phyloP scores from a whole-genome alignment of 2,888 invertebrate species.

The Hipparchia sbordonii region DNA sequence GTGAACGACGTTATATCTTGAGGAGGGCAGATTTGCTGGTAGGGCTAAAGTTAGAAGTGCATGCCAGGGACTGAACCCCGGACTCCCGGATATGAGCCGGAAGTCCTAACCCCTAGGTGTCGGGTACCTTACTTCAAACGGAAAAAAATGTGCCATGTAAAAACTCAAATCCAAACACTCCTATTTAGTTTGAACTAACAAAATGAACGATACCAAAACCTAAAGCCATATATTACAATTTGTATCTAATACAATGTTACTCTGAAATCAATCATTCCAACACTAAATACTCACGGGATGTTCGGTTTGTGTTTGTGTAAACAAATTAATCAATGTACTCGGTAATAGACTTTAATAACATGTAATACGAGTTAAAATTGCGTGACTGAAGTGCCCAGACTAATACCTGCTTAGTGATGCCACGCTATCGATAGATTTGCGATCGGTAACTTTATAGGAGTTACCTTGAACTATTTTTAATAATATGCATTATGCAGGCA shows the following conservation, averaged over 20 bases:
- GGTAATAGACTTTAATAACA: neutral
- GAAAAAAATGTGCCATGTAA: too few relatives aligned
- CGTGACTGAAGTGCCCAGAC: neutral
- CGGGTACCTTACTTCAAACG: too few relatives aligned
- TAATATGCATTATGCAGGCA: too few relatives aligned
- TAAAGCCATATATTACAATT: conserved; percentile 38
- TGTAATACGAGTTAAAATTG: neutral
- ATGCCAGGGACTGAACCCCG: too few relatives aligned
- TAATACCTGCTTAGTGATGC: conserved; percentile 18
- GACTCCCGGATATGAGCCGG: too few relatives aligned
- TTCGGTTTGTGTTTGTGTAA: conserved; percentile 12
- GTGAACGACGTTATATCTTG: too few relatives aligned
- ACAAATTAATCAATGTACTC: neutral
- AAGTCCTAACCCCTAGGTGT: too few relatives aligned
- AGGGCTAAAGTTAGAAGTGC: too few relatives aligned
- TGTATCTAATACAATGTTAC: conserved; percentile 38
- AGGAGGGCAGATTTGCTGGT: too few relatives aligned
- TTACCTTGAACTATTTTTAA: too few relatives aligned
- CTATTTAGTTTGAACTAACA: neutral
- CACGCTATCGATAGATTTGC: neutral
- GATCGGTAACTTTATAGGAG: neutral
- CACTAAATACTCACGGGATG: conserved; percentile 25
- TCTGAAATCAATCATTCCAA: conserved; percentile 37
- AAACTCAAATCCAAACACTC: too few relatives aligned
- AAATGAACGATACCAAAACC: conserved; percentile 13